Base-by-base conservation (phyloP, 2,113 vertebrate genomes). In the Gobius niger region DNA sequence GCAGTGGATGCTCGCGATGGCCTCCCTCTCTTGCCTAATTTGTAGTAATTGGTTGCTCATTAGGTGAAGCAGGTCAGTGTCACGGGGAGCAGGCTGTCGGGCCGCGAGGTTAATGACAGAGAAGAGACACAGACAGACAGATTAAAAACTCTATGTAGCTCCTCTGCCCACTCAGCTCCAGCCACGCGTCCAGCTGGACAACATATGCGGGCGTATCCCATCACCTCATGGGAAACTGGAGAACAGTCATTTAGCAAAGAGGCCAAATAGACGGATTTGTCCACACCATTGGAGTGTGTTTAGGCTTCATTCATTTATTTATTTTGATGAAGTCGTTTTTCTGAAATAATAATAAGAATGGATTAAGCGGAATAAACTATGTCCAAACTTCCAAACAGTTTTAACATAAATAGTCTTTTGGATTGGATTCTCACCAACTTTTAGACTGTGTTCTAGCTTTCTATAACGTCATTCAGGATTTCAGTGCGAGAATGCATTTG, bases 41-140 rank as follows among this genome's bases (percentile, higher is more conserved):
- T 91, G 92, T 88, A 87, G 90, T 92, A 92, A 93, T 93, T 92
- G 91, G 90, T 87, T 87, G 85, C 88, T 92, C 86, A 91, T 93
- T 91, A 92, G 88, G 88, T 83, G 91, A 90, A 90, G 80, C 82
- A 78, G 89, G 88, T 89, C 88, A 84, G 88, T 89, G 90, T 92
- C 85, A 89, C 67, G 7, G 82, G 84, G 90, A 88, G 87, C 88
- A 92, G 81, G 80, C 88, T 86, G 85, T 88, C 86, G 87, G 91
- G 91, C 83, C 87, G 70, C 47, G 73, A 77, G 90, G 92, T 91
- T 93, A 93, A 93, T 91, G 85, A 91, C 87, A 83, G 85, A 85
- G 82, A 91, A 73, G 82, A 85, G 89, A 84, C 79, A 68, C 83
- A 85, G 85, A 88, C 72, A 86, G 87, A 86, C 80, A 75, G 86